Base-by-base conservation (phyloP, 2,113 vertebrate genomes). In the Chloroceryle aenea region DNA sequence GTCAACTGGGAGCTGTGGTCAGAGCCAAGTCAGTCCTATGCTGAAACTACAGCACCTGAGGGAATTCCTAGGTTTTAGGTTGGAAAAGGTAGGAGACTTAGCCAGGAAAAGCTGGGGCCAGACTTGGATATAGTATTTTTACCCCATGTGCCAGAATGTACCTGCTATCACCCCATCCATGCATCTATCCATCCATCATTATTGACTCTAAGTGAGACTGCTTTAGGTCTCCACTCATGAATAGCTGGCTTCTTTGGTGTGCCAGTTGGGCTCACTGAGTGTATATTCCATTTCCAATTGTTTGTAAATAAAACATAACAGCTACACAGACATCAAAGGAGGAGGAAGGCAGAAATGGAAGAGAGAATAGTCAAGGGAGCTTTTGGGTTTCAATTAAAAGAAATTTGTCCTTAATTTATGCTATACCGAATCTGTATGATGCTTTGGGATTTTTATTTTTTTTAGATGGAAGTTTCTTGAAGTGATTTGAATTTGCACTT, bases 261-360 rank as follows among this genome's bases (percentile, higher is more conserved):
- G 93, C 53, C 29, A 76, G 32, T 87, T 92, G 80, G n/a, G 17
- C 26, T 90, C 1, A 21, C 26, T 62, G 58, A 79, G 20, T 83
- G 93, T 84, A 18, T 84, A 50, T 90, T 88, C 58, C 20, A 20
- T 86, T 95, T 92, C 68, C 68, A 94, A 45, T 87, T 79, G 79
- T 76, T 62, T 75, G 21, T 75, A 94, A 96, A 91, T 84, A 86
- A 93, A 90, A 61, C 21, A 5, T 87, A 82, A 79, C 63, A 85
- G 43, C 47, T 93, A 68, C 45, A 72, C 38, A 90, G 42, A 62
- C 38, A 91, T 29, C 52, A 72, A 87, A 90, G 45, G 36, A 81
- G 5, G 25, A 8, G 26, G 38, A 95, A 86, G 36, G 45, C 58
- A 89, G 48, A 85, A 92, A 76, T 47, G 27, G 56, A 85, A 75